phyloP scores from a whole-genome alignment of 2,797 vertebrate genomes.

The Platalea minor region DNA sequence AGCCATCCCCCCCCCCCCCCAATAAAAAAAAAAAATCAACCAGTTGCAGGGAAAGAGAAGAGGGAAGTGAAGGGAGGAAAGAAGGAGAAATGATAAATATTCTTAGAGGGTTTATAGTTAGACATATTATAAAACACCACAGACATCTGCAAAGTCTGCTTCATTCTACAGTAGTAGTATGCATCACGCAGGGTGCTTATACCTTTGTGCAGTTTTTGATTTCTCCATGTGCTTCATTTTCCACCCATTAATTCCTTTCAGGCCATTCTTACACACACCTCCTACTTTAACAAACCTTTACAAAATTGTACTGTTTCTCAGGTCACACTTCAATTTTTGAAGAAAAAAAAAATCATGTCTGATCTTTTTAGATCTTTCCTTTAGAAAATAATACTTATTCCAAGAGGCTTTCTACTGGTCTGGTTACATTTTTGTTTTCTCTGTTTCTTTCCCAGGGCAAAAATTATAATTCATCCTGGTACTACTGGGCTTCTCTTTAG shows the following conservation, averaged over 20 bases:
- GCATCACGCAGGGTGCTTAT: background rate
- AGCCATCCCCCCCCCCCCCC: background rate
- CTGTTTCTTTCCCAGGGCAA: conserved; percentile 37
- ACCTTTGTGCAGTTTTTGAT: background rate
- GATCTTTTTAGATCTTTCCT: background rate
- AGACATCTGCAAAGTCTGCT: background rate
- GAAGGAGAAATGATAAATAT: background rate
- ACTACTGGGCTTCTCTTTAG: conserved; percentile 8
- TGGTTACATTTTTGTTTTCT: conserved; percentile 28
- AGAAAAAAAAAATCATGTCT: background rate
- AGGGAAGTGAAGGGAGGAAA: background rate
- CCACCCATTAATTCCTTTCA: background rate
- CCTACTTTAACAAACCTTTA: background rate
- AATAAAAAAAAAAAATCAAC: background rate
- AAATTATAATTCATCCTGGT: conserved; percentile 30
- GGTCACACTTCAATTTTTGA: background rate
- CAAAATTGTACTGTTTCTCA: background rate
- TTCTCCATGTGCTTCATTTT: background rate
- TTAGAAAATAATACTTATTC: background rate
- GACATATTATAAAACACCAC: background rate
- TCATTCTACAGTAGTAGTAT: background rate
- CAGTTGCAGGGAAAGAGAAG: background rate
- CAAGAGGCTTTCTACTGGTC: background rate
- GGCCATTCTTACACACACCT: background rate
- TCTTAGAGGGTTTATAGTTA: background rate